These are phyloP conservation scores for Meteorus colon DNA, from an alignment of 2,888 invertebrate genomes.

Conservation along the genomic window DNA sequence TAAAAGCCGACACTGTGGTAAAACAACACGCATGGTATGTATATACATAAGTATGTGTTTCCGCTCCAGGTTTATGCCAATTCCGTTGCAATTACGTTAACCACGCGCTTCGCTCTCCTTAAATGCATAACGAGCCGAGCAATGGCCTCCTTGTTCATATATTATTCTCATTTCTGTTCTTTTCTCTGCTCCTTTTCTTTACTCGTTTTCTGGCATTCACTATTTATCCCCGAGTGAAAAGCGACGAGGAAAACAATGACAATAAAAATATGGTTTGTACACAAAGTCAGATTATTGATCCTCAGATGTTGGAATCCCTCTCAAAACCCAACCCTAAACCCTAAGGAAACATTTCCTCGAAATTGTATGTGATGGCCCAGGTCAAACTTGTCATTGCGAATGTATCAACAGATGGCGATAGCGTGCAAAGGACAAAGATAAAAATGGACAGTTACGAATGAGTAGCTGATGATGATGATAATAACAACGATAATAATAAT, in stretches of 20 bases:
- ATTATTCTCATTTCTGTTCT: neutral
- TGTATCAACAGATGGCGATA: neutral
- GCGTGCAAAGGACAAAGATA: constrained; percentile 24
- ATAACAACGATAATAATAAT: constrained; percentile 42
- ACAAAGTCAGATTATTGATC: neutral
- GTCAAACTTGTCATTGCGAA: too few relatives aligned
- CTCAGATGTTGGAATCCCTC: too few relatives aligned
- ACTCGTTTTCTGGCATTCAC: neutral
- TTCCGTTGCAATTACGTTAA: constrained; percentile 53
- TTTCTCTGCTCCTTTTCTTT: neutral
- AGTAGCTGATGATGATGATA: constrained; percentile 25
- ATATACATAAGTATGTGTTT: constrained; percentile 35
- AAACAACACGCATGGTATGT: neutral
- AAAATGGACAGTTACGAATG: constrained; percentile 32
- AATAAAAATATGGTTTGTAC: neutral
- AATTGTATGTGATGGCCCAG: too few relatives aligned
- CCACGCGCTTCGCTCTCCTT: constrained; percentile 48
- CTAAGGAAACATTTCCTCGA: too few relatives aligned
- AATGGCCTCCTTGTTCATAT: constrained; percentile 6
- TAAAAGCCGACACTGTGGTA: constrained; percentile 7
- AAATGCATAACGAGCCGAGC: constrained; percentile 49
- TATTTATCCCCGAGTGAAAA: neutral
- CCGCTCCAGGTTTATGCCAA: constrained; percentile 51
- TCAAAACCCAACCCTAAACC: too few relatives aligned
- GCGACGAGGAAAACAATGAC: neutral